A percentile compares a stretch with the other conserved stretches of the same genome.
phyloP scores from a whole-genome alignment of 1,140 invertebrate species.

The Drosophila albomicans region DNA sequence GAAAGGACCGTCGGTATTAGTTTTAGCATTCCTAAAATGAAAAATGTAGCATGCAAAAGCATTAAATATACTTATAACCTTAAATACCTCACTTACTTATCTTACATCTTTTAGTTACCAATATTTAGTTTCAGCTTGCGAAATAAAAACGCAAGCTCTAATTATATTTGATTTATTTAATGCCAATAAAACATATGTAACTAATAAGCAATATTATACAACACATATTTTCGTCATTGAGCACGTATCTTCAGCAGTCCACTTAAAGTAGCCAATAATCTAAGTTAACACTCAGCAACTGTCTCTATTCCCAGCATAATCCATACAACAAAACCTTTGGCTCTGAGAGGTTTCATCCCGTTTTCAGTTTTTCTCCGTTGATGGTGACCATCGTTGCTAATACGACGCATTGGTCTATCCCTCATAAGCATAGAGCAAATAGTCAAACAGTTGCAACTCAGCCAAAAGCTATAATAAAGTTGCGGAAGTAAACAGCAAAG shows the following conservation, averaged over 20 bases:
- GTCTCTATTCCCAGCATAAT: conserved; percentile 62
- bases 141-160: no score
- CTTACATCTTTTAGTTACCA: no score
- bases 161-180: neutral
- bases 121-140: no score
- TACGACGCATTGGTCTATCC: conserved; percentile 71
- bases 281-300: conserved; percentile 54
- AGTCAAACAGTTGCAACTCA: conserved; percentile 77
- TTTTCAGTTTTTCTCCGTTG: conserved; percentile 36
- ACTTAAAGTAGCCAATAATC: conserved; percentile 61
- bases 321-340: conserved; percentile 44
- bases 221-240: neutral
- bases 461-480: conserved; percentile 83
- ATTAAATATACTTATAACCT: no score
- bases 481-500: conserved; percentile 78
- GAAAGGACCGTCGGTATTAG: no score
- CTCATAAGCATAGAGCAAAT: conserved; percentile 78
- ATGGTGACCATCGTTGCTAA: no score
- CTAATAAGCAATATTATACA: neutral
- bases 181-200: neutral
- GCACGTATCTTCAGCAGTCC: conserved; percentile 5
- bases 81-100: no score
- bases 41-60: no score
- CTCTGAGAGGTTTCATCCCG: conserved; percentile 31
- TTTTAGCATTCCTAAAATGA: no score